A percentile compares a stretch with the other conserved stretches of the same genome.
Evolutionary conservation across 2,888 invertebrate species (phyloP).

Genomic region (Scrobipalpa atriplicella): DNA sequence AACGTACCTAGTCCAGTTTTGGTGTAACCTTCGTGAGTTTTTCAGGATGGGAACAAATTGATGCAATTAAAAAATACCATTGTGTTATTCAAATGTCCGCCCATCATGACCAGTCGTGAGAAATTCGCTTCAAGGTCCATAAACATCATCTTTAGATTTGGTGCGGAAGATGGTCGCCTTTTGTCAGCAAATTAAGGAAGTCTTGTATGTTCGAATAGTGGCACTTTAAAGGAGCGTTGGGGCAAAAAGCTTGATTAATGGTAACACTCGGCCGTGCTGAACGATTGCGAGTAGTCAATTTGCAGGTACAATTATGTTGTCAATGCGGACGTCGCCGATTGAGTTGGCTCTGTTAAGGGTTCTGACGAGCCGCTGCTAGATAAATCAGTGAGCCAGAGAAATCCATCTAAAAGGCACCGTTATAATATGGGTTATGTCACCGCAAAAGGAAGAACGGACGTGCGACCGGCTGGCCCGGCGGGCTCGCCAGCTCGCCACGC

Average conservation of each 20-base stretch:
- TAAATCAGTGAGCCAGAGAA: conserved; percentile 49
- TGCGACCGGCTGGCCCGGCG: conserved; percentile 37
- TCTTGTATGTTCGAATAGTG: neutral
- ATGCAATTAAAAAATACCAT: conserved; percentile 42
- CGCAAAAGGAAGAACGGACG: conserved; percentile 64
- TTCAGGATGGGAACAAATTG: conserved; percentile 37
- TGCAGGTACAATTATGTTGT: conserved; percentile 40
- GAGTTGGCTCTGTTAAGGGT: conserved; percentile 32
- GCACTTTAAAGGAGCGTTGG: neutral
- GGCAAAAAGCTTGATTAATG: conserved; percentile 24
- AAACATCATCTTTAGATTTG: conserved; percentile 33
- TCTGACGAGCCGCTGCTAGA: conserved; percentile 40
- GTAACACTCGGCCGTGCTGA: conserved; percentile 16
- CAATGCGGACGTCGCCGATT: conserved; percentile 36
- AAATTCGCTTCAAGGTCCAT: conserved; percentile 52
- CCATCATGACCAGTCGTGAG: conserved; percentile 48
- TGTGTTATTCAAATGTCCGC: conserved; percentile 43
- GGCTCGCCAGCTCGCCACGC: conserved; percentile 40
- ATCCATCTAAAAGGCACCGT: conserved; percentile 59
- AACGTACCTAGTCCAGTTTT: conserved; percentile 3
- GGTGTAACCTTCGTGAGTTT: conserved; percentile 19
- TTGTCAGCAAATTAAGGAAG: conserved; percentile 34
- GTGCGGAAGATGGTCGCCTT: conserved; percentile 32
- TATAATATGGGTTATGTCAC: conserved; percentile 70
- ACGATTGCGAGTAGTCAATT: conserved; percentile 30